These are phyloP conservation scores for Neocrepidodera transversa DNA, from an alignment of 2,888 invertebrate species.

Conservation along the genomic window DNA sequence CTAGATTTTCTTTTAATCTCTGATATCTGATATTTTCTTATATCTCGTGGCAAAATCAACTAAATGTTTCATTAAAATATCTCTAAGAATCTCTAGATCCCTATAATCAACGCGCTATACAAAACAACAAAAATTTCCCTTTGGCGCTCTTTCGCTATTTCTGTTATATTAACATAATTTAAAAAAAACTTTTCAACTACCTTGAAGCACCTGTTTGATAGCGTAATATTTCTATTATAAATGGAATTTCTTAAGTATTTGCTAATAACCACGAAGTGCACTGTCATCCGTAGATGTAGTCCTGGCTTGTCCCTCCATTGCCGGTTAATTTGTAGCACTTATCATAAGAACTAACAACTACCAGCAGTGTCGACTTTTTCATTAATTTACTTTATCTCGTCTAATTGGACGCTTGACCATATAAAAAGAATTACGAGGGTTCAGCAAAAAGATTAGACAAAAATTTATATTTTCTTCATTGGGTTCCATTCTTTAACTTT, in stretches of 20 bases:
- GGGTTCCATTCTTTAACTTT: too few relatives aligned
- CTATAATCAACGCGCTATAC: too few relatives aligned
- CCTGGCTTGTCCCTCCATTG: not conserved
- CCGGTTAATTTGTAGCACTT: slow-evolving; percentile 16
- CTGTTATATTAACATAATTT: too few relatives aligned
- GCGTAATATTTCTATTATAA: not conserved
- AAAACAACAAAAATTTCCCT: too few relatives aligned
- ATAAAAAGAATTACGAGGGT: not conserved
- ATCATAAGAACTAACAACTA: slow-evolving; percentile 14
- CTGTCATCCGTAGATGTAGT: slow-evolving; percentile 2
- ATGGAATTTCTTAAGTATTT: not conserved
- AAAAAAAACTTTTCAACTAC: not conserved
- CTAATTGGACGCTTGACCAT: slow-evolving; percentile 15
- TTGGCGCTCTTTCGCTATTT: too few relatives aligned
- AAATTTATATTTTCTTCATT: too few relatives aligned
- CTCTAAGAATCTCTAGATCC: too few relatives aligned
- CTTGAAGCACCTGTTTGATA: not conserved
- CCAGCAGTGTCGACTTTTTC: slow-evolving; percentile 18
- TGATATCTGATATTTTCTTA: too few relatives aligned
- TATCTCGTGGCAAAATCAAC: too few relatives aligned
- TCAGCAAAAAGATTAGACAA: not conserved
- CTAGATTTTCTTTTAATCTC: too few relatives aligned
- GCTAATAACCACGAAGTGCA: not conserved
- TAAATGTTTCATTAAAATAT: too few relatives aligned
- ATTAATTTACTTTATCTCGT: slow-evolving; percentile 19